phyloP scores from a whole-genome alignment of 1,140 invertebrate genomes.

The Brachionus plicatilis region DNA sequence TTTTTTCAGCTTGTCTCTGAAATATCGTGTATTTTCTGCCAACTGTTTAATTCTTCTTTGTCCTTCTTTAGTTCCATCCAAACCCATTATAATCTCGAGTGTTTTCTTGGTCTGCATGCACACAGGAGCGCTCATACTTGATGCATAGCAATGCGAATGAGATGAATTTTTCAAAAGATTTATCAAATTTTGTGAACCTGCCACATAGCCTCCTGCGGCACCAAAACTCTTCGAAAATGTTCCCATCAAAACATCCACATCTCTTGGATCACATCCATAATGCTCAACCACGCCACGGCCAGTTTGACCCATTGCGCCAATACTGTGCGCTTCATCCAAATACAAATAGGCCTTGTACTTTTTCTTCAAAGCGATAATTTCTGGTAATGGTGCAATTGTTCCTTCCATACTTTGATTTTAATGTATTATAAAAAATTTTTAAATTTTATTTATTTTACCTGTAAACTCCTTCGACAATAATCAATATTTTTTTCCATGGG shows the following conservation, averaged over 20 bases:
- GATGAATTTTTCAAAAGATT: slow-evolving; percentile 72
- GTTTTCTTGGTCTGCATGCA: slow-evolving; percentile 82
- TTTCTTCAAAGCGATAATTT: slow-evolving; percentile 82
- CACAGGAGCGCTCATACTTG: slow-evolving; percentile 80
- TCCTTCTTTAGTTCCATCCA: slow-evolving; percentile 66
- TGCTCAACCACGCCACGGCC: slow-evolving; percentile 86
- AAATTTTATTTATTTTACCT: slow-evolving; percentile 44
- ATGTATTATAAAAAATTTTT: too few species aligned
- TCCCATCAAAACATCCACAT: slow-evolving; percentile 95
- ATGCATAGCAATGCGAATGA: slow-evolving; percentile 80
- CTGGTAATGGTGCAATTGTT: slow-evolving; percentile 79
- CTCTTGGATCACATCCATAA: slow-evolving; percentile 70
- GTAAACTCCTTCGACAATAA: slow-evolving; percentile 89
- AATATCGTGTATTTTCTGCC: slow-evolving; percentile 77
- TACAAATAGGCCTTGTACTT: slow-evolving; percentile 87
- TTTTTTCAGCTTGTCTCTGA: slow-evolving; percentile 74
- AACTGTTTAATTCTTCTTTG: slow-evolving; percentile 68
- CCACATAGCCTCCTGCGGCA: slow-evolving; percentile 91
- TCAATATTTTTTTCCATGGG: slow-evolving; percentile 87
- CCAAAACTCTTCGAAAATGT: slow-evolving; percentile 92
- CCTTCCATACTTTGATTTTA: slow-evolving; percentile 81
- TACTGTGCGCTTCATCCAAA: slow-evolving; percentile 90
- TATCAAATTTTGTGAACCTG: slow-evolving; percentile 79
- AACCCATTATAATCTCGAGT: slow-evolving; percentile 81
- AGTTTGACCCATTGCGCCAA: slow-evolving; percentile 79